Evolutionary conservation across 2,113 vertebrate genomes (phyloP), one percentile per base, ranked within the genome.

Genomic region (Callipepla squamata): DNA sequence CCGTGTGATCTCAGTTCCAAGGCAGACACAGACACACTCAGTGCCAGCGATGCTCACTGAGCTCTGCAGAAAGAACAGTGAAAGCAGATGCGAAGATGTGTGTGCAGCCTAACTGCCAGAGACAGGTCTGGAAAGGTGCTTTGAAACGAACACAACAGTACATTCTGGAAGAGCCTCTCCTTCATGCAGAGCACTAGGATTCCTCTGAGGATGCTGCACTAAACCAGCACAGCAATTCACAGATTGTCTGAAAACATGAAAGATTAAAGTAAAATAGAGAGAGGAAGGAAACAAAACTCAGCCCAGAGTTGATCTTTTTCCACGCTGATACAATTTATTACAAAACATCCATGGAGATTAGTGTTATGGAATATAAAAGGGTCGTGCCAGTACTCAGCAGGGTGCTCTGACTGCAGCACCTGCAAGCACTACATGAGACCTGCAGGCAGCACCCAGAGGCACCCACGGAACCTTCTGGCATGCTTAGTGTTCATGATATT

Each of bases 291-390:
- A 59, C 11, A 96, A 86, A 59, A 86, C 30, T 0, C 48, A 85
- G 8, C 70, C n/a, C 22, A 19, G 67, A 92, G 73, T 48, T 3
- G 48, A 89, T 36, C 2, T 1, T 90, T 89, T 94, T 86, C 44
- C 87, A 95, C 77, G 84, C 63, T 55, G 62, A 21, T 96, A 93
- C 93, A 85, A 72, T 97, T 97, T 97, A 97, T 97, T 97, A 97
- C 85, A 96, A 97, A 96, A 93, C 40, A 70, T 84, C 34, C 50
- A 95, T 73, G 91, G 89, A 93, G 94, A 94, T 72, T 91, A 96
- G 94, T 94, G 95, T 91, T 88, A 72, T 59, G 90, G 80, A 90
- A 88, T 93, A 94, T 96, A 93, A 94, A 95, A 94, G 63, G 36
- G 68, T 82, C 57, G 50, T 83, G 94, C 80, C 93, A 53, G 34